Base-by-base conservation (phyloP, 2,888 invertebrate species). In the Pristionchus maxplancki region DNA sequence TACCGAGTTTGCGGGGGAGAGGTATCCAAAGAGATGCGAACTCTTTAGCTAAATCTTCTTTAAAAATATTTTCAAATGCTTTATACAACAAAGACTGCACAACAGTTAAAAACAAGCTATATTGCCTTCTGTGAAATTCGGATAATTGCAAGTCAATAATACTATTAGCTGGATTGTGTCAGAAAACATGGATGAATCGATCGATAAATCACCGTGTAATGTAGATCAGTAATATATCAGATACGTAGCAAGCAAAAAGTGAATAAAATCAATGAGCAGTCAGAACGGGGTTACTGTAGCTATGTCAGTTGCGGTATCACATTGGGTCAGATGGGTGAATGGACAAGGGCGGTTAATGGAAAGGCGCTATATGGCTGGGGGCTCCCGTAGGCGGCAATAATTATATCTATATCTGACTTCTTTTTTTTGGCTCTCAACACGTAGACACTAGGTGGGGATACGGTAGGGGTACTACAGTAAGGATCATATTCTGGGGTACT, bases 171-270 rank as follows among this genome's bases (percentile, higher is more conserved):
- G 74, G 74, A 37, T 37, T 74, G 20, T 50, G 40, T 74, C 40
- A 71, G 67, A 74, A 74, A 50, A 1, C 20, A 74, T 74, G 40
- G 24, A 40, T 74, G 50, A 50, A 74, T 24, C 31, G 34, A 40
- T 74, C 74, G 74, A 74, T 74, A 74, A 24, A 74, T 74, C 74
- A 74, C 74, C 74, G 74, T 74, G n/a, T 5, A 40, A n/a, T n/a
- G n/a, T 40, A 74, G 74, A 74, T 74, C 74, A 40, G 40, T 50
- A 50, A 24, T 40, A 40, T 74, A 74, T 40, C 74, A 44, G 74
- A 74, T n/a, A 74, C 31, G n/a, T 44, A 8, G 40, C 40, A 20
- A 74, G 40, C n/a, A 24, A 34, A 67, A 31, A 74, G 40, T 34
- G 40, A 74, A 74, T 34, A 74, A 40, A 74, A 44, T 74, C 40